These are phyloP conservation scores for Lepidocyrtinus sp. DNA, from an alignment of 2,888 invertebrate species.

Conservation along the genomic window DNA sequence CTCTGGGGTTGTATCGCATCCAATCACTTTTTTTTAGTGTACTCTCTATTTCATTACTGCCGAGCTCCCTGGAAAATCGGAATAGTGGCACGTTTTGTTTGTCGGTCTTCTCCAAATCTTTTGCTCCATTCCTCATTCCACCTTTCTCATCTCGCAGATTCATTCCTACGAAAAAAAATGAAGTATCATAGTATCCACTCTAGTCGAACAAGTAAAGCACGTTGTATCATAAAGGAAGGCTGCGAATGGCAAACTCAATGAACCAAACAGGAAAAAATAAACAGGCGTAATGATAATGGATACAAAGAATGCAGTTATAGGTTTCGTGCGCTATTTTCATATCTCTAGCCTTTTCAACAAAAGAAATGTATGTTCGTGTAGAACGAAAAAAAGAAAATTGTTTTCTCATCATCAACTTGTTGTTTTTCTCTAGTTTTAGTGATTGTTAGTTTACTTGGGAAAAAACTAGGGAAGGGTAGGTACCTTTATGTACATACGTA, in stretches of 20 bases:
- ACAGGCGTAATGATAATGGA: not conserved
- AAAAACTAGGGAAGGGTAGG: constrained; percentile 2
- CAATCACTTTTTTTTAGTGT: not conserved
- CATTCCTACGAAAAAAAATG: not conserved
- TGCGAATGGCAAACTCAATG: constrained; percentile 36
- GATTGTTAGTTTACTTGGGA: not conserved
- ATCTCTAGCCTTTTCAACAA: not conserved
- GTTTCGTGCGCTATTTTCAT: not conserved
- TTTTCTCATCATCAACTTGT: constrained; percentile 52
- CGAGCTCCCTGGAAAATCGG: not conserved
- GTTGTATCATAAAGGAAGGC: not conserved
- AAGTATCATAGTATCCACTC: not conserved
- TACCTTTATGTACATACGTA: not conserved
- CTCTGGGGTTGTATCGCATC: not conserved
- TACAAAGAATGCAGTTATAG: not conserved
- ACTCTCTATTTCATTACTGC: not conserved
- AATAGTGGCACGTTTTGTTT: not conserved
- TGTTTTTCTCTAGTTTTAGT: constrained; percentile 24
- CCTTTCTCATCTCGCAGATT: too few species aligned
- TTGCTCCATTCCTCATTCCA: not conserved
- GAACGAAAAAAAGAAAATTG: constrained; percentile 36
- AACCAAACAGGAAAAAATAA: constrained; percentile 20
- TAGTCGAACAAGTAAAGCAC: not conserved
- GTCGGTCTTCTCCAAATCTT: constrained; percentile 1
- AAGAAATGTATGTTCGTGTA: not conserved